These are phyloP conservation scores for Amorpha juglandis DNA, from an alignment of 2,888 invertebrate genomes.

Conservation along the genomic window DNA sequence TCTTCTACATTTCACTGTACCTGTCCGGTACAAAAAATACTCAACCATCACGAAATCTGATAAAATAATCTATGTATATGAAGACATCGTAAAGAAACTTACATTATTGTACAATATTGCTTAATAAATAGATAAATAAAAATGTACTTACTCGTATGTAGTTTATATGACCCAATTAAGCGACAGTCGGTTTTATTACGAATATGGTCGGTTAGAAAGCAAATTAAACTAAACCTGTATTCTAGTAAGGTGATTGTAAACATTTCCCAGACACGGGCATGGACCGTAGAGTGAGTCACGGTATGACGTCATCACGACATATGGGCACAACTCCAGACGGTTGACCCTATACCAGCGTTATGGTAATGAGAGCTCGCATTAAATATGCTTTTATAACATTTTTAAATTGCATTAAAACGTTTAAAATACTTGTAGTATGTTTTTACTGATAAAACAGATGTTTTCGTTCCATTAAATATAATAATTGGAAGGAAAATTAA, in stretches of 20 bases:
- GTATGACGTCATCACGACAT: slow-evolving; percentile 53
- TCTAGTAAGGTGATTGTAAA: slow-evolving; percentile 44
- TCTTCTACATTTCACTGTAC: neutral
- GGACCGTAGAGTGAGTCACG: slow-evolving; percentile 45
- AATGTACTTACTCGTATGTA: too few species aligned
- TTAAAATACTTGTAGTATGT: slow-evolving; percentile 11
- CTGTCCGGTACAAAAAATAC: neutral
- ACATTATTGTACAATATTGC: too few species aligned
- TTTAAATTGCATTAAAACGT: slow-evolving; percentile 11
- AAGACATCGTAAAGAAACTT: too few species aligned
- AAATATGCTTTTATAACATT: slow-evolving; percentile 20
- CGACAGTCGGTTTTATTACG: neutral
- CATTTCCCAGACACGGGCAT: slow-evolving; percentile 48
- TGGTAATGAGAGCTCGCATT: slow-evolving; percentile 28
- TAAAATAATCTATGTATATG: too few species aligned
- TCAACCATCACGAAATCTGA: too few species aligned
- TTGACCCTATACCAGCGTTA: slow-evolving; percentile 28
- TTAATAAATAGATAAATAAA: too few species aligned
- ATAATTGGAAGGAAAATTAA: neutral
- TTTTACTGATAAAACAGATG: neutral
- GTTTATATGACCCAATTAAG: neutral
- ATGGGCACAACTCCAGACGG: slow-evolving; percentile 37
- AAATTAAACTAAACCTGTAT: slow-evolving; percentile 24
- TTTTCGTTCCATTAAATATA: slow-evolving; percentile 2
- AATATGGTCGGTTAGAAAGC: slow-evolving; percentile 9